A percentile compares a stretch with the other conserved stretches of the same genome.
Evolutionary conservation across 2,113 vertebrate genomes (phyloP).

Genomic region (Martes martes): DNA sequence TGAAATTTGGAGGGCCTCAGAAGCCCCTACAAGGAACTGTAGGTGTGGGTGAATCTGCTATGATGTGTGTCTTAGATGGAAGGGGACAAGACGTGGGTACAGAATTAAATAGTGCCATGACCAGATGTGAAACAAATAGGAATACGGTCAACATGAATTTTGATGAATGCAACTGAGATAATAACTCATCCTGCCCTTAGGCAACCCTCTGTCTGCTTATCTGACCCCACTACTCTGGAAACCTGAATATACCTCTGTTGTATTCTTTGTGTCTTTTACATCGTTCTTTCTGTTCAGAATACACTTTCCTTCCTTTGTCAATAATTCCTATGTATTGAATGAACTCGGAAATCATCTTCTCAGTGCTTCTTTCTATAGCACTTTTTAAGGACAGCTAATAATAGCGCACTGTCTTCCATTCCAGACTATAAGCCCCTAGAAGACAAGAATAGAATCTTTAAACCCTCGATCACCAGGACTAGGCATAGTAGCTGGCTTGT

Average conservation of each 20-base stretch:
- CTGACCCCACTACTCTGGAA: background rate
- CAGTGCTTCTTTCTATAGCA: background rate
- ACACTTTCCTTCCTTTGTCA: background rate
- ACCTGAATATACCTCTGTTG: background rate
- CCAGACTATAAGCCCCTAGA: background rate
- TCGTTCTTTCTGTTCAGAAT: constrained; percentile 7
- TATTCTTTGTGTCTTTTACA: background rate
- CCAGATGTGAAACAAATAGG: background rate
- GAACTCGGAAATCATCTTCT: background rate
- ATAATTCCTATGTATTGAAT: background rate
- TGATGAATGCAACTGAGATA: background rate
- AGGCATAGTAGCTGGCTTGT: background rate
- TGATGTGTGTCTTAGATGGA: background rate
- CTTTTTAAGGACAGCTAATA: background rate
- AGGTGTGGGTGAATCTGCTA: background rate
- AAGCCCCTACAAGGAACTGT: background rate
- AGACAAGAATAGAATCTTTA: constrained; percentile 8
- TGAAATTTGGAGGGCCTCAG: background rate
- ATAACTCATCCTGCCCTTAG: background rate
- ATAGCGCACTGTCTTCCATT: background rate
- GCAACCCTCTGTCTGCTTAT: background rate
- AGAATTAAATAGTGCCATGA: background rate
- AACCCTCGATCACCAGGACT: background rate
- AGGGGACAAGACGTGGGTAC: background rate
- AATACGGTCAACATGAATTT: background rate